A percentile compares a stretch with the other conserved stretches of the same genome.
phyloP scores from a whole-genome alignment of 2,113 vertebrate species.

The Aspiorhynchus laticeps region DNA sequence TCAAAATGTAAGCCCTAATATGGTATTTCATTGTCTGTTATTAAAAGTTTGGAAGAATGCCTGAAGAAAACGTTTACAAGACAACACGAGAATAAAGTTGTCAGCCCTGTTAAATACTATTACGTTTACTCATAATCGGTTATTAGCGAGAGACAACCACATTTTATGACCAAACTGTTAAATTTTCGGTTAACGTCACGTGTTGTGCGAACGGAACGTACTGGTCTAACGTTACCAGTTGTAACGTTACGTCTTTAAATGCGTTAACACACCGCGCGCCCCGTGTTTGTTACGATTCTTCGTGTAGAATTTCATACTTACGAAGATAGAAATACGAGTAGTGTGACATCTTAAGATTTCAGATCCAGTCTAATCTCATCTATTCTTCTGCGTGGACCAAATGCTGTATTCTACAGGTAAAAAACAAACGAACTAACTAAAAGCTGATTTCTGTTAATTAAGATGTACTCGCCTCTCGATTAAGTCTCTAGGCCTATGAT shows the following conservation, averaged over 20 bases:
- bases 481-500: neutral
- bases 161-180: neutral
- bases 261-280: neutral
- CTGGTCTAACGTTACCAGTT: neutral
- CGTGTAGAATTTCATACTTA: too few relatives aligned
- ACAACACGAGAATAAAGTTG: neutral
- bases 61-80: neutral
- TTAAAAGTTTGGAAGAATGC: neutral
- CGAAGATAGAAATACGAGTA: too few relatives aligned
- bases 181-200: neutral
- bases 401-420: neutral
- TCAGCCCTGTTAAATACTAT: neutral
- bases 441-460: too few relatives aligned
- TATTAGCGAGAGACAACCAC: neutral
- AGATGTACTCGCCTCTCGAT: neutral
- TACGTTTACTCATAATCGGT: neutral
- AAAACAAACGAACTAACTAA: neutral
- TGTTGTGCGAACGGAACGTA: neutral
- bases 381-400: neutral
- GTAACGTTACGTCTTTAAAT: neutral
- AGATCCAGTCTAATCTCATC: neutral
- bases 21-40: neutral
- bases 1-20: neutral
- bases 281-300: neutral
- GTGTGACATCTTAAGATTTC: too few relatives aligned